Evolutionary conservation across 2,888 invertebrate genomes (phyloP), one percentile per base, ranked within the genome.

Genomic region (Microctonus aethiopoides): DNA sequence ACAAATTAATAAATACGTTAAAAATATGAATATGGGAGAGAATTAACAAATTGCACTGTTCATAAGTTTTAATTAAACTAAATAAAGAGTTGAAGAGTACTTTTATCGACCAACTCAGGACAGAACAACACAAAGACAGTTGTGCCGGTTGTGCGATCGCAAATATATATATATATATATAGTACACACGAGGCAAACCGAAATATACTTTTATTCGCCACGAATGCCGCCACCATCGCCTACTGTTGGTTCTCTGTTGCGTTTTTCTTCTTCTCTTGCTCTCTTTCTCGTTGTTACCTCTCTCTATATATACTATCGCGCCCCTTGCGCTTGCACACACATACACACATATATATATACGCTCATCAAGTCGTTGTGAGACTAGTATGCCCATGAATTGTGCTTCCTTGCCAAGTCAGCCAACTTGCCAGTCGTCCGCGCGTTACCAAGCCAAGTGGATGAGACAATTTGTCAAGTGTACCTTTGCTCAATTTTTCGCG

Each of bases 401-500:
- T n/a, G n/a, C n/a, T n/a, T n/a, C n/a, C n/a, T n/a, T n/a, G n/a
- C n/a, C n/a, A n/a, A n/a, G n/a, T n/a, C n/a, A n/a, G n/a, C n/a
- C n/a, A n/a, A 73, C 76, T 76, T 71, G 80, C 74, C 81, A 84
- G 84, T 84, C 79, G 82, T 80, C 82, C 81, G 84, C 83, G 84
- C 83, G 84, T 83, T 82, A 79, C 83, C 83, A 80, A 83, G 78
- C 80, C 72, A 79, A 80, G 79, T 82, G 81, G 83, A 81, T 80
- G 81, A 80, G 79, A 46, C 46, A 16, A 7, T 78, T 76, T 78
- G 81, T 76, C 80, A 16, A 80, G 76, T 78, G 82, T 80, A 79
- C 79, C 79, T 77, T 74, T 72, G 75, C 76, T 77, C 67, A 39
- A n/a, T 60, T 26, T 52, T 36, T 66, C 70, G 70, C 69, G 72